A percentile compares a stretch with the other conserved stretches of the same genome.
Conservation (phyloP, 23 tunicate genomes). For the Botrylloides violaceus region DNA sequence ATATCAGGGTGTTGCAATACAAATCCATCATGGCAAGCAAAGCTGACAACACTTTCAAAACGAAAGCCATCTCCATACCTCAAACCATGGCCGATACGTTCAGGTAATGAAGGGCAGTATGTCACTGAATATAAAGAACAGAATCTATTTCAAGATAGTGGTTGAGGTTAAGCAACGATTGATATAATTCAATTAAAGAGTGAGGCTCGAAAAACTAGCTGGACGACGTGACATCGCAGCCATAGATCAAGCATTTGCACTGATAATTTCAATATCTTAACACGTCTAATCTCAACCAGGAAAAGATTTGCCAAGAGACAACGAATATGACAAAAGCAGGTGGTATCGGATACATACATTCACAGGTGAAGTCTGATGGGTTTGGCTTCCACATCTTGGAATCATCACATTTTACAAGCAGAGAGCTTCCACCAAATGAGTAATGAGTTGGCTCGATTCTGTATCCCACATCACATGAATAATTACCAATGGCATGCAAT, state of each 20-base stretch:
- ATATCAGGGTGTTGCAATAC: conserved; percentile 4
- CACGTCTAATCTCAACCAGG: too few species aligned
- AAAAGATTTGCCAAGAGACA: too few species aligned
- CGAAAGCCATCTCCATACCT: conserved; percentile 54
- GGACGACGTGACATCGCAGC: too few species aligned
- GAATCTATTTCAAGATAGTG: too few species aligned
- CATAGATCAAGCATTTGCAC: too few species aligned
- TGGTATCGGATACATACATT: background rate
- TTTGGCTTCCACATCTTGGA: background rate
- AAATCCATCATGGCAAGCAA: conserved; percentile 42
- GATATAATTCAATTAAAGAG: too few species aligned
- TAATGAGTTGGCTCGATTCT: background rate
- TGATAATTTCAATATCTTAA: too few species aligned
- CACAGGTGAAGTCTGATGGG: background rate
- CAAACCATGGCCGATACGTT: conserved; percentile 26
- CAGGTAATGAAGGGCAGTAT: conserved; percentile 40
- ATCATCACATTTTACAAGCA: background rate
- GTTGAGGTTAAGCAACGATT: too few species aligned
- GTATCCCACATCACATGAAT: background rate
- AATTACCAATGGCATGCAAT: background rate
- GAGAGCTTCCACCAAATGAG: background rate
- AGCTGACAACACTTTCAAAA: conserved; percentile 42
- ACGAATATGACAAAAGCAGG: too few species aligned
- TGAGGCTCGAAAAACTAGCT: too few species aligned
- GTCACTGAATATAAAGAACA: conserved; percentile 25